These are phyloP conservation scores for Temnothorax unifasciatus DNA, from an alignment of 2,888 invertebrate species.

Conservation along the genomic window DNA sequence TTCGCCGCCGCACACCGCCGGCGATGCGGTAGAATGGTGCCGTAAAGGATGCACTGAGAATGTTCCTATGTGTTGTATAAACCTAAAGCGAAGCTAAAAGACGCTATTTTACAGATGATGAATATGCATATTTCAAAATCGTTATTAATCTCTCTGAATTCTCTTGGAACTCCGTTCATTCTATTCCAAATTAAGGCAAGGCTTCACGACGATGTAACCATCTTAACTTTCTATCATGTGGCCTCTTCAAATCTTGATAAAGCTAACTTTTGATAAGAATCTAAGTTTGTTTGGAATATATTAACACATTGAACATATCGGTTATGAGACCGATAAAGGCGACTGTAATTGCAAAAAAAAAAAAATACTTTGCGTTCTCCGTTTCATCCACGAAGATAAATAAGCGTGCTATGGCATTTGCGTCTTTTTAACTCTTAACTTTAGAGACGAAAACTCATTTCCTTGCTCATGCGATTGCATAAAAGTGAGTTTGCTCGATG, in stretches of 20 bases:
- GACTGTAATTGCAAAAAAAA: background rate
- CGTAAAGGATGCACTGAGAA: background rate
- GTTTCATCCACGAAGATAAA: conserved; percentile 29
- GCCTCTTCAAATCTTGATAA: background rate
- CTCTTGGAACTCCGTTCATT: background rate
- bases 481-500: conserved; percentile 53
- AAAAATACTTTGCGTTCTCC: background rate
- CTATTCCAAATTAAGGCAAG: background rate
- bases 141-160: conserved; percentile 20
- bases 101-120: conserved; percentile 21
- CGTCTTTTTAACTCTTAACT: conserved; percentile 50
- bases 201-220: background rate
- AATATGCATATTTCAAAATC: conserved; percentile 49
- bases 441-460: conserved; percentile 48
- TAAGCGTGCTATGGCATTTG: conserved; percentile 32
- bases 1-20: conserved; percentile 14
- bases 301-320: background rate
- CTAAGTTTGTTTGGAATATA: conserved; percentile 15
- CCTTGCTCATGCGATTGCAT: conserved; percentile 63
- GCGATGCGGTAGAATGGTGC: conserved; percentile 24
- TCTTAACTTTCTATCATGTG: background rate
- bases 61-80: conserved; percentile 20
- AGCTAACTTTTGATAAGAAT: background rate
- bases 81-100: background rate
- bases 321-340: background rate